Percentiles rank a stretch among this genome's conserved stretches.
Conservation (phyloP, 1,140 invertebrate genomes). For the Drosophila ambigua region DNA sequence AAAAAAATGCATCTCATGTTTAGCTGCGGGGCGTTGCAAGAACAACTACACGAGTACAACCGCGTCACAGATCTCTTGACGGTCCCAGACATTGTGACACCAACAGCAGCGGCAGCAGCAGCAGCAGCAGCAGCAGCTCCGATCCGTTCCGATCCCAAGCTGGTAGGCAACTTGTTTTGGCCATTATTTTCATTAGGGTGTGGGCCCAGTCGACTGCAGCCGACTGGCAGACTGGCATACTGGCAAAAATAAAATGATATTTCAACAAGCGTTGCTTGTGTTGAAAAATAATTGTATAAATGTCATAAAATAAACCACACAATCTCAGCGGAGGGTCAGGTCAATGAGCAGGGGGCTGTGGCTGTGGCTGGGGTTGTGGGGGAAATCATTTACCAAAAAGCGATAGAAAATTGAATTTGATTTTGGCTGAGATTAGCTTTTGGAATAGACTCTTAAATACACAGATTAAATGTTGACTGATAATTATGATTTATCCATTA, state of each 20-base stretch:
- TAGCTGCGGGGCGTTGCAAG: conserved; percentile 55
- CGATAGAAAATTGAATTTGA: no score
- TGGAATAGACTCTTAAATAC: no score
- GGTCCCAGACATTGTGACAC: conserved; percentile 77
- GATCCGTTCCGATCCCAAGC: conserved; percentile 1
- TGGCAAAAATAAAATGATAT: conserved; percentile 60
- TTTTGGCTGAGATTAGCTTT: no score
- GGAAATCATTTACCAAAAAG: conserved; percentile 8
- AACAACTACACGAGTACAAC: conserved; percentile 44
- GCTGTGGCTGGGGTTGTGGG: background rate
- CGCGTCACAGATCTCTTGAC: conserved; percentile 44
- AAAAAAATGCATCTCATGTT: conserved; percentile 57
- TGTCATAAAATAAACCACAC: conserved; percentile 65
- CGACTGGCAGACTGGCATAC: conserved; percentile 13
- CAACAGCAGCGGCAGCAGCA: conserved; percentile 38
- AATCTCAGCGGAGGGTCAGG: conserved; percentile 42
- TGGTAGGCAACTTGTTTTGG: conserved; percentile 43
- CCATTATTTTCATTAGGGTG: conserved; percentile 53
- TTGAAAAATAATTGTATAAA: conserved; percentile 80
- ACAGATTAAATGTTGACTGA: no score
- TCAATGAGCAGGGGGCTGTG: background rate
- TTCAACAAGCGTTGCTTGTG: conserved; percentile 60
- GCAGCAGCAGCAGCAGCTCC: conserved; percentile 25
- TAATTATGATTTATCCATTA: no score
- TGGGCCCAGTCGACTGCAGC: conserved; percentile 42